A percentile compares a stretch with the other conserved stretches of the same genome.
Conservation (phyloP, 2,888 invertebrate genomes). For the Macropis europaea region DNA sequence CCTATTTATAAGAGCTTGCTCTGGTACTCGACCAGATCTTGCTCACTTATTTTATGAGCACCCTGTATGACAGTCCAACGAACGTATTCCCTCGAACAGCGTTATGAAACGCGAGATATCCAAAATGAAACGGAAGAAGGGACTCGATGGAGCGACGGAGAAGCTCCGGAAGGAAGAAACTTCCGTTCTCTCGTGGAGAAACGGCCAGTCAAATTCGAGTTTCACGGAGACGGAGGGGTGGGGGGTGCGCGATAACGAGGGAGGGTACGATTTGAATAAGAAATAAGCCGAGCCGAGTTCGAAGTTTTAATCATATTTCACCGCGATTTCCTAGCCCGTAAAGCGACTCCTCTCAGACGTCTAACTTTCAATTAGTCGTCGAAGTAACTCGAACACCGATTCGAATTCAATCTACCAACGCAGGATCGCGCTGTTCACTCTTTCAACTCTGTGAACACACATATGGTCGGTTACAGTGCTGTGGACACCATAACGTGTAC, state of each 20-base stretch:
- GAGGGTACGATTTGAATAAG: slow-evolving; percentile 17
- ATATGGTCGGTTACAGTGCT: no score
- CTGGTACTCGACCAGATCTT: no score
- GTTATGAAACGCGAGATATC: neutral
- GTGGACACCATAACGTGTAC: no score
- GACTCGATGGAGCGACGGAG: neutral
- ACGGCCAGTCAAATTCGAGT: slow-evolving; percentile 34
- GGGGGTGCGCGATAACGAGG: slow-evolving; percentile 18
- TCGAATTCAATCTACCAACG: no score
- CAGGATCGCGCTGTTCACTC: no score
- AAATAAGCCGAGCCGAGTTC: neutral
- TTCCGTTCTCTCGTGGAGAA: neutral
- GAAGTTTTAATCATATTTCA: slow-evolving; percentile 27
- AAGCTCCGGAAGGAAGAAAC: neutral
- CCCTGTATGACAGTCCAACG: no score
- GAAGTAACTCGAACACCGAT: no score
- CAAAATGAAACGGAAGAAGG: slow-evolving; percentile 27
- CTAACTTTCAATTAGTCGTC: slow-evolving; percentile 24
- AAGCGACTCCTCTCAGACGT: neutral
- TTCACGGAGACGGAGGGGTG: neutral
- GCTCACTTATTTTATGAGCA: no score
- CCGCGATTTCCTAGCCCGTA: neutral
- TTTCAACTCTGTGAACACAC: no score
- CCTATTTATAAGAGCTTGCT: no score
- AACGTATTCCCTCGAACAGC: neutral